These are phyloP conservation scores for Enoplolaimus lenunculus DNA, from an alignment of 2,888 invertebrate genomes.

Conservation along the genomic window DNA sequence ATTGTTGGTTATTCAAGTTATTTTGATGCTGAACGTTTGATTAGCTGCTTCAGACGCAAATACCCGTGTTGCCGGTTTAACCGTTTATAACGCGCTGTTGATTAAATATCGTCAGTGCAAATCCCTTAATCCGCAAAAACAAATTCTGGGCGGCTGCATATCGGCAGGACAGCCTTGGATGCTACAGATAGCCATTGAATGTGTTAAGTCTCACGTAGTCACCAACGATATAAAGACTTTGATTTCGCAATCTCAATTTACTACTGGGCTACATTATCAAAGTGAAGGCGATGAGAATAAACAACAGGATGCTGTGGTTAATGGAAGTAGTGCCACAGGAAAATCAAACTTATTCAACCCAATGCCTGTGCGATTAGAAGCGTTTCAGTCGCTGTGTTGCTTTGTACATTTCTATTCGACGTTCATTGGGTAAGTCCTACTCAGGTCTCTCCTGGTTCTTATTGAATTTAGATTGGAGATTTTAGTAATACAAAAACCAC, in stretches of 20 bases:
- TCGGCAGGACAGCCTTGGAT: not conserved
- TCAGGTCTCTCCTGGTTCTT: no score
- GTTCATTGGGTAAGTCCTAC: no score
- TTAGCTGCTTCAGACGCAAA: not conserved
- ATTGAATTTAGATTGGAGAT: no score
- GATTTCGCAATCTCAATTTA: no score
- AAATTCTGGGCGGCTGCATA: not conserved
- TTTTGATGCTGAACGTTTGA: no score
- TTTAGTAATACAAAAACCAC: no score
- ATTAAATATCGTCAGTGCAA: not conserved
- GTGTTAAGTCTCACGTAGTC: not conserved
- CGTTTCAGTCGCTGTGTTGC: not conserved
- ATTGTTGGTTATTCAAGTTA: no score
- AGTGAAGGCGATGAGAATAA: no score
- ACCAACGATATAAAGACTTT: no score
- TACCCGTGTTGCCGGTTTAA: not conserved
- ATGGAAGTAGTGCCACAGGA: not conserved
- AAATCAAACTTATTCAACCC: not conserved
- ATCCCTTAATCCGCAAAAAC: not conserved
- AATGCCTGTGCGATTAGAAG: not conserved
- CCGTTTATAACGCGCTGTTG: not conserved
- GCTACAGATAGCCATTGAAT: not conserved
- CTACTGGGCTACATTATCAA: no score
- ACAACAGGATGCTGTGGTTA: no score
- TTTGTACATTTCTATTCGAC: not conserved